These are phyloP conservation scores for Cathartes aura DNA, from an alignment of 2,113 vertebrate genomes.

Conservation along the genomic window DNA sequence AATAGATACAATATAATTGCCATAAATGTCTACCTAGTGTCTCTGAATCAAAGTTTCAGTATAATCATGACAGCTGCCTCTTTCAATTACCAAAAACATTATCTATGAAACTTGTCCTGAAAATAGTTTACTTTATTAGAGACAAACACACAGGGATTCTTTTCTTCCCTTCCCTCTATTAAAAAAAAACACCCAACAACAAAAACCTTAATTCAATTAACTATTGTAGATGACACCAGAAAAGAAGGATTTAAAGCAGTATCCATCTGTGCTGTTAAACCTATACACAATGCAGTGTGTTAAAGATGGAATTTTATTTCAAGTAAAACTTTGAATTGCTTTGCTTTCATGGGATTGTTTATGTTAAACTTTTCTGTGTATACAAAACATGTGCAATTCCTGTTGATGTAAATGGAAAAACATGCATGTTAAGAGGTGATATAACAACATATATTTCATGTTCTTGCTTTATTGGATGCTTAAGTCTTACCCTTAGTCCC, in stretches of 20 bases:
- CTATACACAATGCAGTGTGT: neutral
- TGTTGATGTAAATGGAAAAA: neutral
- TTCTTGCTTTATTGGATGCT: neutral
- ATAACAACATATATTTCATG: neutral
- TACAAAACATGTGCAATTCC: neutral
- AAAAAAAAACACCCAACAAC: neutral
- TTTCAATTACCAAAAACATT: neutral
- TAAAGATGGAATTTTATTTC: neutral
- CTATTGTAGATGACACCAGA: neutral
- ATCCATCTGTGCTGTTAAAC: neutral
- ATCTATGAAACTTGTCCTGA: neutral
- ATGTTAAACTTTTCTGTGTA: neutral
- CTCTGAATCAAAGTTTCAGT: neutral
- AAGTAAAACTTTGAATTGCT: neutral
- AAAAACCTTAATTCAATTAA: neutral
- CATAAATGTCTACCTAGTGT: neutral
- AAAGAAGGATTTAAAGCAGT: neutral
- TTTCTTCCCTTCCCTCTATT: neutral
- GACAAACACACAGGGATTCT: neutral
- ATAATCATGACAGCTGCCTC: neutral
- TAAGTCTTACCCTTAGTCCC: neutral
- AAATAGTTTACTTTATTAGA: neutral
- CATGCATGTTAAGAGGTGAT: neutral
- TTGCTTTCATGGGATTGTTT: conserved; percentile 9
- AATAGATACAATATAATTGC: neutral